Percentiles rank a stretch among this genome's conserved stretches.
phyloP scores from a whole-genome alignment of 2,113 vertebrate genomes.

The Diadophis punctatus region DNA sequence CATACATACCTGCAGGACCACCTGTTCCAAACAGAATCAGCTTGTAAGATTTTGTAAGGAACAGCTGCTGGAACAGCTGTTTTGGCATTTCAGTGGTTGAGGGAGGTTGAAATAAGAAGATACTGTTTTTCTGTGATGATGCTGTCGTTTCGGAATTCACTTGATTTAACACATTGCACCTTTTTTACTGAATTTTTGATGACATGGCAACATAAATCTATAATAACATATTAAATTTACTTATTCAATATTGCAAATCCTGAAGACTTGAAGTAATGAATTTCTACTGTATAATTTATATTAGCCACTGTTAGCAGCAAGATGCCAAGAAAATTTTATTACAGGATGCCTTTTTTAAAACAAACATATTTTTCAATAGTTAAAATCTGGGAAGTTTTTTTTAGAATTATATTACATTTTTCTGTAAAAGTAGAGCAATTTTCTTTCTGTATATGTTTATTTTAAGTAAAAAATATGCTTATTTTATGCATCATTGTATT shows the following conservation, averaged over 20 bases:
- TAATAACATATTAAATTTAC: not conserved
- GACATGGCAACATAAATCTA: not conserved
- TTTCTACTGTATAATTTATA: accelerated
- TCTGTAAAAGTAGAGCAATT: not conserved
- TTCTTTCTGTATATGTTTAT: not conserved
- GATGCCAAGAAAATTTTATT: constrained; percentile 21
- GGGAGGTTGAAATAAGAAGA: not conserved
- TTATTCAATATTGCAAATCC: not conserved
- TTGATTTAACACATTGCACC: not conserved
- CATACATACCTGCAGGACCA: not conserved
- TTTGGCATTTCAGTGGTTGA: not conserved
- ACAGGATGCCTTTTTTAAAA: not conserved
- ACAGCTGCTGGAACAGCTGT: not conserved
- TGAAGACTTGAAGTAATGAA: not conserved
- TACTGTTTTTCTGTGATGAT: not conserved
- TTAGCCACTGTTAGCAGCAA: constrained; percentile 34
- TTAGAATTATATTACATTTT: not conserved
- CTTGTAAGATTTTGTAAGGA: not conserved
- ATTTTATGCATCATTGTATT: not conserved
- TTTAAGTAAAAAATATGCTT: not conserved
- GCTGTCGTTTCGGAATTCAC: not conserved
- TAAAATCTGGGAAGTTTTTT: not conserved
- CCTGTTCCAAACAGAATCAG: not conserved
- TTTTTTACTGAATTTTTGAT: not conserved
- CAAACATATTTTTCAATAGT: not conserved